Evolutionary conservation across 1,140 invertebrate species (phyloP), one percentile per base, ranked within the genome.

Genomic region (Aphelinus certus): DNA sequence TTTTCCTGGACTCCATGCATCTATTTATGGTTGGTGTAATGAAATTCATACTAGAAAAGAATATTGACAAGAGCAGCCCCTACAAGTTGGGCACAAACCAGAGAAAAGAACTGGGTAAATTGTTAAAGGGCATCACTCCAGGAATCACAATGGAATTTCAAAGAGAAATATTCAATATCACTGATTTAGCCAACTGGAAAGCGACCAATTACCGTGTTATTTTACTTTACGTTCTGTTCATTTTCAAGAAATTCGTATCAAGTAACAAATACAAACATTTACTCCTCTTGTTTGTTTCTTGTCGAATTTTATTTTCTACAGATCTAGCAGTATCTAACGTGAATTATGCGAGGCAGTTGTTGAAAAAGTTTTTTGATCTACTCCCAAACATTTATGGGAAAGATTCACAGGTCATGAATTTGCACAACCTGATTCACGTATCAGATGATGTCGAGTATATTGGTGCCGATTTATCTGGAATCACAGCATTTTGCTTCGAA

Each of bases 371-470:
- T 73, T 77, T 82, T 57, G n/a, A 43, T 45, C 72, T 81, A 71
- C 51, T 76, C 55, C 79, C 80, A 69, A 77, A 48, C 9, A 75
- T 76, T 46, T 80, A 79, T 71, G 80, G 76, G 0, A 53, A 71
- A 7, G 60, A 76, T 60, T 73, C 62, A 26, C 75, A 78, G 64
- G 74, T 78, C 0, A 76, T 78, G 7, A 77, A 74, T 71, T 70
- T 81, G 7, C 79, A 82, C 73, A 80, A 80, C 73, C 57, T 81
- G 7, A 78, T 78, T 49, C 75, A 81, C 68, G 9, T 79, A 6
- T 60, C 76, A 5, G 79, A 81, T 71, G 79, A 81, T 58, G 81
- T 81, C 3, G 43, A 65, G 5, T 68, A 74, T 46, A 77, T 76
- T 51, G 3, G 70, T 6, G 43, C 45, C 2, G 70, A 77, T 9